phyloP scores from a whole-genome alignment of 2,113 vertebrate species.

The Menura novaehollandiae region DNA sequence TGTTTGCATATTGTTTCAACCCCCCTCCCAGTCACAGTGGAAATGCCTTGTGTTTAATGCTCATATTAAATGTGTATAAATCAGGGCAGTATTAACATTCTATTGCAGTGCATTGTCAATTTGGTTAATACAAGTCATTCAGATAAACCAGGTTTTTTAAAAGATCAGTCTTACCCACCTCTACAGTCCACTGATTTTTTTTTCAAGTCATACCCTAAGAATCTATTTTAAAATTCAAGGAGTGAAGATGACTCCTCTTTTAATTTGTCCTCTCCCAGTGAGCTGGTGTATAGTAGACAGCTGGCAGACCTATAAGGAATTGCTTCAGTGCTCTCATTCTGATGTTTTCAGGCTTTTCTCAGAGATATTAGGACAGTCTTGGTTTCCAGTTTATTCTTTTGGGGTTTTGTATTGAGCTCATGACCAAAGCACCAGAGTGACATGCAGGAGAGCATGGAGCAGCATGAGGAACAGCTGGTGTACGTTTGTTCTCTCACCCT shows the following conservation, averaged over 20 bases:
- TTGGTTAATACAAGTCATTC: neutral
- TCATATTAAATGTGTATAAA: neutral
- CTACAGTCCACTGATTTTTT: neutral
- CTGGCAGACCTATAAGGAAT: neutral
- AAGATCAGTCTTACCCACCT: neutral
- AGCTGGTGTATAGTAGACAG: neutral
- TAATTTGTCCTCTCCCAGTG: neutral
- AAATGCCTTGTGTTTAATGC: neutral
- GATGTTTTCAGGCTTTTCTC: neutral
- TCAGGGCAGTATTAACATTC: neutral
- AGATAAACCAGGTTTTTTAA: neutral
- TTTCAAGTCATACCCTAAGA: neutral
- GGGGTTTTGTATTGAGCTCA: neutral
- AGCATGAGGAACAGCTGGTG: neutral
- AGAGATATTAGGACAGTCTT: neutral
- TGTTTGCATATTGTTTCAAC: neutral
- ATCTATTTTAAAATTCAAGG: neutral
- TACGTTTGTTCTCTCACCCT: neutral
- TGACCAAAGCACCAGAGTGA: neutral
- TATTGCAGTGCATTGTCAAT: neutral
- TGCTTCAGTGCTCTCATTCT: neutral
- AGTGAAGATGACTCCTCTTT: neutral
- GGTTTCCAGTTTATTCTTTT: conserved; percentile 17
- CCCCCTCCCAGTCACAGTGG: no score
- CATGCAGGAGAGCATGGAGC: neutral